Base-by-base conservation (phyloP, 1,140 invertebrate species). In the Drosophila sechellia region DNA sequence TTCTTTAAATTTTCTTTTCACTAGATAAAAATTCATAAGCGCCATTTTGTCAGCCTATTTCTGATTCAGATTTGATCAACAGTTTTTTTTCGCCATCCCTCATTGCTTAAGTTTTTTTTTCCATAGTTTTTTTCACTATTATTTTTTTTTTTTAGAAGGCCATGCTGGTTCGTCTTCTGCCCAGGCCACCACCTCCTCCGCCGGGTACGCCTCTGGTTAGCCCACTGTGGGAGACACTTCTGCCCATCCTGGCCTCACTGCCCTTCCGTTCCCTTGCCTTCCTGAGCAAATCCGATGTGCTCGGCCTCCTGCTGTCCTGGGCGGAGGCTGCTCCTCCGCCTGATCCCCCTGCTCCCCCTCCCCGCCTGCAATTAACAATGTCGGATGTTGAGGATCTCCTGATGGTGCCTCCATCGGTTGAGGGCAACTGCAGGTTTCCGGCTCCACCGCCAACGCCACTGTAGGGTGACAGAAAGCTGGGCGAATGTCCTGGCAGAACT, bases 171-270 rank as follows among this genome's bases (percentile, higher is more conserved):
- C 92, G 87, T 50, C 91, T 60, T 27, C 70, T 83, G 2, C 79
- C 83, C 63, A 61, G 40, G 6, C 48, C 57, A 20, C 89, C 85
- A 39, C 75, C 77, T 2, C 74, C 65, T 5, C 90, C 70, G 54
- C 85, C 76, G 0, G 68, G 71, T 15, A 79, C 81, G 50, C 89
- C 87, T n/a, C 89, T 56, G 17, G 89, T 77, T 40, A 90, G 37
- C 6, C 90, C 83, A 27, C 90, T 81, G 37, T 92, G 91, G 39
- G 92, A 92, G 8, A 90, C 87, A 49, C 92, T 92, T 46, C 92
- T 77, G 5, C 91, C 91, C 81, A 92, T 92, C 35, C 89, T 69
- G 6, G 84, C 76, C 69, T 91, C 91, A 35, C 91, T 92, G 56
- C 91, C 91, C 46, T 90, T 90, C 0, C 92, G 76, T 53, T 92